phyloP scores from a whole-genome alignment of 2,888 invertebrate species.

The Pristionchus maxplancki region DNA sequence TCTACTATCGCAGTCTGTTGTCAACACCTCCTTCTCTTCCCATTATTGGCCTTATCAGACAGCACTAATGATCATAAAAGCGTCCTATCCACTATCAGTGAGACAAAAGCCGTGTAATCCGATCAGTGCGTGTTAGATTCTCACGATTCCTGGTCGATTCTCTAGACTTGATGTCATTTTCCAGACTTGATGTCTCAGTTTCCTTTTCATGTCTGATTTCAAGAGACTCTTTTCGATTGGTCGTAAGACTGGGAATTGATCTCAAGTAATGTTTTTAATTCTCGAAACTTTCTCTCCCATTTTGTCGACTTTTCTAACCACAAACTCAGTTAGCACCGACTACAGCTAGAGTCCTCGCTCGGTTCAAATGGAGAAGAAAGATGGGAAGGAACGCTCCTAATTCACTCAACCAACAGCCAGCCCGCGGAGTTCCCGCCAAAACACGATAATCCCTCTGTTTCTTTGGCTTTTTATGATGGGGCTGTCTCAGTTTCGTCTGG shows the following conservation, averaged over 20 bases:
- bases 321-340: background rate
- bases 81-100: constrained; percentile 10
- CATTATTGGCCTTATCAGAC: background rate
- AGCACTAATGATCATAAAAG: constrained; percentile 42
- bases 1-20: no score
- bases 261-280: background rate
- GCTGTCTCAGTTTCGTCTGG: background rate
- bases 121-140: background rate
- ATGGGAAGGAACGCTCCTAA: background rate
- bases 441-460: constrained; percentile 33
- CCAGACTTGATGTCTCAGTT: background rate
- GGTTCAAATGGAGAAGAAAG: background rate
- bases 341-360: background rate
- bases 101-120: constrained; percentile 31
- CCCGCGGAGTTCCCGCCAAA: constrained; percentile 13
- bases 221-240: background rate
- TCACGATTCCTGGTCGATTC: background rate
- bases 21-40: no score
- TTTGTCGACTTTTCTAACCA: background rate
- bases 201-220: background rate
- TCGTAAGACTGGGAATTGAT: background rate
- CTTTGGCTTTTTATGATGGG: no score
- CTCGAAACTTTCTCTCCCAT: background rate
- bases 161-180: background rate
- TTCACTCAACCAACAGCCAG: background rate